phyloP scores from a whole-genome alignment of 2,797 vertebrate genomes.

The Parambassis ranga region DNA sequence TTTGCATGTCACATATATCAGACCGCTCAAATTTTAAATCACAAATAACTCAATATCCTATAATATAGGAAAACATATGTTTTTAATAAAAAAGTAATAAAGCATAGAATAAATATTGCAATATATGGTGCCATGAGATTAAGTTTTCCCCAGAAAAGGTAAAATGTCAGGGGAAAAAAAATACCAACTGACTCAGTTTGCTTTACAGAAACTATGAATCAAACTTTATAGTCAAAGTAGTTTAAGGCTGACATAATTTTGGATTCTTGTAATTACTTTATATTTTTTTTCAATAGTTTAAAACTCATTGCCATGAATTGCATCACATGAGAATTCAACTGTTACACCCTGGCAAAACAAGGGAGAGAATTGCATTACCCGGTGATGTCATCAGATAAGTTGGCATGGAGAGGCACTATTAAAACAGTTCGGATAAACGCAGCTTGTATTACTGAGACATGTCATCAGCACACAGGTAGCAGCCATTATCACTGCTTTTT shows the following conservation, averaged over 20 bases:
- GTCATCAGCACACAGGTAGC: conserved; percentile 76
- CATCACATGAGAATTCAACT: conserved; percentile 79
- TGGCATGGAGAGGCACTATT: conserved; percentile 50
- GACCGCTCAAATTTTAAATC: not conserved
- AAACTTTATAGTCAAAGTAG: conserved; percentile 35
- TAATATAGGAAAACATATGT: too few relatives aligned
- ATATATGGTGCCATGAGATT: too few relatives aligned
- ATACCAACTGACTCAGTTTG: conserved; percentile 4
- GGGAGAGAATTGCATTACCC: conserved; percentile 69
- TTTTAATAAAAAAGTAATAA: too few relatives aligned
- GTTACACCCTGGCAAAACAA: conserved; percentile 67
- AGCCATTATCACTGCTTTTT: conserved; percentile 22
- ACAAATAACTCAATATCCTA: not conserved
- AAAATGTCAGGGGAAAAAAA: not conserved
- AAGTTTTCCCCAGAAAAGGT: not conserved
- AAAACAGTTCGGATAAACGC: conserved; percentile 58
- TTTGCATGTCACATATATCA: too few relatives aligned
- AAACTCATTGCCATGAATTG: conserved; percentile 75
- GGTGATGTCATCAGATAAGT: conserved; percentile 82
- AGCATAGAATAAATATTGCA: too few relatives aligned
- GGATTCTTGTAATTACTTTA: conserved; percentile 59
- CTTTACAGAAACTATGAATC: conserved; percentile 34
- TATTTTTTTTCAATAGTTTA: conserved; percentile 65
- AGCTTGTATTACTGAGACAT: conserved; percentile 71
- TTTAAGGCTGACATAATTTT: conserved; percentile 46